Evolutionary conservation across 1,140 invertebrate genomes (phyloP).

Genomic region (Trichonephila clavata): DNA sequence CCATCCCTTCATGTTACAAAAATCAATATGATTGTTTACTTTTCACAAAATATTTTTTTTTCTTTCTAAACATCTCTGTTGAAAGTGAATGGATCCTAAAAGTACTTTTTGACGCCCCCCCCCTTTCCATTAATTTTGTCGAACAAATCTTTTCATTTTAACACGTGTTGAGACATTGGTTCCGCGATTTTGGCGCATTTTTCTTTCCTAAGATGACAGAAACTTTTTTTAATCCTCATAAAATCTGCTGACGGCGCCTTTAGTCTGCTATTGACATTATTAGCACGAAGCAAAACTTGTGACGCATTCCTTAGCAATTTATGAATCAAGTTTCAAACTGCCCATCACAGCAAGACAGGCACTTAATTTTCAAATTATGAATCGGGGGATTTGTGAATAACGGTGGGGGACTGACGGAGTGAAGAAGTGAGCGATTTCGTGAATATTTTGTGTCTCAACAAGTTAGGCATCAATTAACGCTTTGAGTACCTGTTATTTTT

Average conservation of each 20-base stretch:
- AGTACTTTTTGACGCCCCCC: slow-evolving; percentile 7
- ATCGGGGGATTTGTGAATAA: no score
- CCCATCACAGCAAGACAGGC: background rate
- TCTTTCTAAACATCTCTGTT: slow-evolving; percentile 17
- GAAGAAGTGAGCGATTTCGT: no score
- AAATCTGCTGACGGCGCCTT: slow-evolving; percentile 1
- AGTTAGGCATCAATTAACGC: no score
- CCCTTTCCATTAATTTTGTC: slow-evolving; percentile 20
- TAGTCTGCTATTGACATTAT: slow-evolving; percentile 8
- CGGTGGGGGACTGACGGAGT: no score
- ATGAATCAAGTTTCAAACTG: background rate
- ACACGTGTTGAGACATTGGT: slow-evolving; percentile 14
- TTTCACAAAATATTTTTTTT: background rate
- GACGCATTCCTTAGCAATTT: background rate
- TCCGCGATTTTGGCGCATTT: background rate
- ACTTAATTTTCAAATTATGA: background rate
- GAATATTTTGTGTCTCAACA: no score
- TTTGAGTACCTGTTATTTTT: no score
- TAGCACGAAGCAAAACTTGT: background rate
- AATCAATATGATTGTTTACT: slow-evolving; percentile 11
- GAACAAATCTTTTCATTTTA: background rate
- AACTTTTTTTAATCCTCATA: background rate
- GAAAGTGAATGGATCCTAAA: slow-evolving; percentile 7
- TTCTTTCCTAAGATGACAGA: background rate
- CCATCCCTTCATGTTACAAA: background rate